Evolutionary conservation across 2,888 invertebrate species (phyloP).

Genomic region (Stenurella melanura): DNA sequence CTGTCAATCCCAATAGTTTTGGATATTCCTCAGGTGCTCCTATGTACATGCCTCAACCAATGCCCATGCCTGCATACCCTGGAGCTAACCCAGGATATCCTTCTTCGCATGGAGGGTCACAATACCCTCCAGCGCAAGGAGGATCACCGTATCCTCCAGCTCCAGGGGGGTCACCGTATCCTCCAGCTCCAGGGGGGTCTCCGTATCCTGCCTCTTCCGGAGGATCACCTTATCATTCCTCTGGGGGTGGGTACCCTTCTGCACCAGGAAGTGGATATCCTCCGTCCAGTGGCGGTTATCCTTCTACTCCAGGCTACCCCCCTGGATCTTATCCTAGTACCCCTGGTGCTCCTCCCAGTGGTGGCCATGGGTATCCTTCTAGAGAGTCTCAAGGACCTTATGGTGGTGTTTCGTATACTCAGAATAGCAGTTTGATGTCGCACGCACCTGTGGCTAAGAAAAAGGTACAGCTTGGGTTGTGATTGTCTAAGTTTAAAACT

Average conservation of each 20-base stretch:
- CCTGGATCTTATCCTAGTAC: conserved; percentile 67
- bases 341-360: conserved; percentile 67
- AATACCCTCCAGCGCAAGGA: conserved; percentile 49
- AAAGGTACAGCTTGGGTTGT: conserved; percentile 54
- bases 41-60: conserved; percentile 74
- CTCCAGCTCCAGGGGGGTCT: conserved; percentile 49
- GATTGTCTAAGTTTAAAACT: conserved; percentile 9
- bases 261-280: conserved; percentile 41
- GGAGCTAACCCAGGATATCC: conserved; percentile 66
- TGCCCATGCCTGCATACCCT: conserved; percentile 68
- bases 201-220: conserved; percentile 47
- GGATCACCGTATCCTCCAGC: conserved; percentile 51
- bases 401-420: conserved; percentile 57
- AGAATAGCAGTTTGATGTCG: conserved; percentile 43
- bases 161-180: conserved; percentile 51
- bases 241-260: conserved; percentile 43
- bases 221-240: conserved; percentile 43
- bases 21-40: conserved; percentile 73
- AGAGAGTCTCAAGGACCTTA: conserved; percentile 61
- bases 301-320: conserved; percentile 42
- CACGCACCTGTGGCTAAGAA: conserved; percentile 42
- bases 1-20: conserved; percentile 72
- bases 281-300: conserved; percentile 12
- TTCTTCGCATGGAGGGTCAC: conserved; percentile 55
- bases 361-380: conserved; percentile 49